phyloP scores from a whole-genome alignment of 2,113 vertebrate species.

The Tamias sibiricus region DNA sequence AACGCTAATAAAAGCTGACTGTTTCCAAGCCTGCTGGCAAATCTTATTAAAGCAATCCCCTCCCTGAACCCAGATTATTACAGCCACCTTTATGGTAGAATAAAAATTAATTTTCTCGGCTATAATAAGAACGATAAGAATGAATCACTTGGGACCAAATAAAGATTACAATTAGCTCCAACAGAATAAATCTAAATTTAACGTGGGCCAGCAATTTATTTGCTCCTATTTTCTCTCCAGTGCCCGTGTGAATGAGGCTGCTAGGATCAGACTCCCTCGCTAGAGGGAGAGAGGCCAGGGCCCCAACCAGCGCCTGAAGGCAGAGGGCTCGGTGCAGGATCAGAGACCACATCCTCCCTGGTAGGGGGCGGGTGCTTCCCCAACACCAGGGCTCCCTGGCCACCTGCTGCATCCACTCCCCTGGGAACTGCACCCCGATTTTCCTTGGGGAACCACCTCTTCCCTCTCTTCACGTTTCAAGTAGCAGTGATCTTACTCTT shows the following conservation, averaged over 20 bases:
- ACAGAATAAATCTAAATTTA: slow-evolving; percentile 90
- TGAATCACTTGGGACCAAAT: slow-evolving; percentile 89
- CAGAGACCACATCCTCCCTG: not conserved
- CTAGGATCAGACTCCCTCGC: slow-evolving; percentile 72
- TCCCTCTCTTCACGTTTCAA: not conserved
- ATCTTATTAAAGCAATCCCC: slow-evolving; percentile 90
- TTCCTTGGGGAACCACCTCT: not conserved
- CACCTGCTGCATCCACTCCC: rapidly evolving
- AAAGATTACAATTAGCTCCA: slow-evolving; percentile 91
- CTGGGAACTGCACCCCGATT: not conserved
- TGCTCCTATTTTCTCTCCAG: slow-evolving; percentile 73
- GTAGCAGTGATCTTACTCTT: not conserved
- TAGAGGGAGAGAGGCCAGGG: slow-evolving; percentile 57
- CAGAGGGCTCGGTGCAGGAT: not conserved
- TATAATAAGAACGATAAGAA: slow-evolving; percentile 89
- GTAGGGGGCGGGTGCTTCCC: not conserved
- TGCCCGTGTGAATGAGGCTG: slow-evolving; percentile 65
- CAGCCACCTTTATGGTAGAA: slow-evolving; percentile 88
- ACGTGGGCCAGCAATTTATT: slow-evolving; percentile 83
- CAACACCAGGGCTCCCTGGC: not conserved
- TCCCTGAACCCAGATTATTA: slow-evolving; percentile 89
- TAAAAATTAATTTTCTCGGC: slow-evolving; percentile 91
- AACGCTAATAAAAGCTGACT: slow-evolving; percentile 72
- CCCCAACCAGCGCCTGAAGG: not conserved
- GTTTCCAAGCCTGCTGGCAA: slow-evolving; percentile 83